A percentile compares a stretch with the other conserved stretches of the same genome.
Conservation (phyloP, 1,140 invertebrate species). For the Ceratitis capitata region DNA sequence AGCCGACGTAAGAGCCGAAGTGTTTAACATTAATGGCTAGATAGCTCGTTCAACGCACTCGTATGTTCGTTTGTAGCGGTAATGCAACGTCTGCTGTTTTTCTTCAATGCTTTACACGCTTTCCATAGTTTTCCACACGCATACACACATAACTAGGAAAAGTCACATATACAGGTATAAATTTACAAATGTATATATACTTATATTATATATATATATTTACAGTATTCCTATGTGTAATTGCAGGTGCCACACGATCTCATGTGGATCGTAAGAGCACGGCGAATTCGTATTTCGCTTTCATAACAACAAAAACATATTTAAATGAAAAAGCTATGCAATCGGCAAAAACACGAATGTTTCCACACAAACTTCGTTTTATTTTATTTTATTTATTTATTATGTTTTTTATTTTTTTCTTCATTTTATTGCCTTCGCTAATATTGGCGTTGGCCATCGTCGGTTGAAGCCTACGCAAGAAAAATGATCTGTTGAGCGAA, state of each 20-base stretch:
- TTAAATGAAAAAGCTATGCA: not conserved
- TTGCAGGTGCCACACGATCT: not conserved
- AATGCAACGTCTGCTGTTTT: not conserved
- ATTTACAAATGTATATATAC: not conserved
- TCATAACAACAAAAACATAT: too few species aligned
- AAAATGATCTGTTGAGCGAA: constrained; percentile 57
- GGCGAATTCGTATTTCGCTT: not conserved
- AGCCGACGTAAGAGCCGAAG: not conserved
- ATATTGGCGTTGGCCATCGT: not conserved
- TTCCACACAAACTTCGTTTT: too few species aligned
- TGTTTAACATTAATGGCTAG: not conserved
- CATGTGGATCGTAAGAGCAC: constrained; percentile 18
- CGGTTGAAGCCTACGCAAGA: constrained; percentile 43
- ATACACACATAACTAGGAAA: too few species aligned
- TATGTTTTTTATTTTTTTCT: not conserved
- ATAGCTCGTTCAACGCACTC: too few species aligned
- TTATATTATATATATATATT: too few species aligned
- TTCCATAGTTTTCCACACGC: constrained; percentile 3
- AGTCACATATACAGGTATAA: too few species aligned
- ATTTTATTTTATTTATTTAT: not conserved
- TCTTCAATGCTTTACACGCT: too few species aligned
- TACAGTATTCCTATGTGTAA: too few species aligned
- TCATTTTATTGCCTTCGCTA: not conserved
- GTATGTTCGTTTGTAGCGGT: not conserved
- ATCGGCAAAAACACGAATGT: not conserved